A percentile compares a stretch with the other conserved stretches of the same genome.
Evolutionary conservation across 2,797 vertebrate genomes (phyloP).

Genomic region (Falco peregrinus): DNA sequence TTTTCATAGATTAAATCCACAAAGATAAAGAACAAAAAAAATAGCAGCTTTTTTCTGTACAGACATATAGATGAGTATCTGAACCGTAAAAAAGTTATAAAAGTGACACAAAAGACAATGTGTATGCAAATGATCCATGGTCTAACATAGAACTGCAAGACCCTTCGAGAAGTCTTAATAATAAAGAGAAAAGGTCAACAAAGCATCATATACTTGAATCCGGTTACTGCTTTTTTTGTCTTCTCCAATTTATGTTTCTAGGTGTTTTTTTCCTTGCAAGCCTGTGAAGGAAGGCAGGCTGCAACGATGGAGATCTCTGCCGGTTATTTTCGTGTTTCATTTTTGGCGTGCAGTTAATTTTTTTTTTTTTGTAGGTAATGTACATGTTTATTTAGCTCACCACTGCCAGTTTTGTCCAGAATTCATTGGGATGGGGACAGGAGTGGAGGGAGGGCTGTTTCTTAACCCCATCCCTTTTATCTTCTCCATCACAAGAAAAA

Average conservation of each 20-base stretch:
- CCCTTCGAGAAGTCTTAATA: slow-evolving; percentile 80
- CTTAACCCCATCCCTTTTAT: slow-evolving; percentile 49
- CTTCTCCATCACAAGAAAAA: slow-evolving; percentile 50
- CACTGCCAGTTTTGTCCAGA: slow-evolving; percentile 73
- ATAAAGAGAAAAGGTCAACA: slow-evolving; percentile 76
- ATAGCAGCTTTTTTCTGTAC: slow-evolving; percentile 99
- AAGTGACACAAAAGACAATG: slow-evolving; percentile 95
- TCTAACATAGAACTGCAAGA: slow-evolving; percentile 95
- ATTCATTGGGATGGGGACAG: slow-evolving; percentile 23
- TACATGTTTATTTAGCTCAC: slow-evolving; percentile 26
- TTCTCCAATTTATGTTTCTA: slow-evolving; percentile 53
- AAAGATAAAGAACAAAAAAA: slow-evolving; percentile 93
- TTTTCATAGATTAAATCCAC: slow-evolving; percentile 95
- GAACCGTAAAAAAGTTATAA: slow-evolving; percentile 98
- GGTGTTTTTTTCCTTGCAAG: slow-evolving; percentile 54
- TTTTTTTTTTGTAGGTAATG: slow-evolving; percentile 19
- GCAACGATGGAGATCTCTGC: slow-evolving; percentile 64
- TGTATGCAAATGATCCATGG: slow-evolving; percentile 89
- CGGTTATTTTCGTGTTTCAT: slow-evolving; percentile 28
- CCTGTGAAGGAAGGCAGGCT: slow-evolving; percentile 55
- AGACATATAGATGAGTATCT: slow-evolving; percentile 97
- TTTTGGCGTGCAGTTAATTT: slow-evolving; percentile 60
- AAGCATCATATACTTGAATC: slow-evolving; percentile 78
- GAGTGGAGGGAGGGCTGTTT: slow-evolving; percentile 9
- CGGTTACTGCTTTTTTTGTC: slow-evolving; percentile 68